Conservation (phyloP, 1,140 invertebrate species). For the Proctacanthus coquilletti region DNA sequence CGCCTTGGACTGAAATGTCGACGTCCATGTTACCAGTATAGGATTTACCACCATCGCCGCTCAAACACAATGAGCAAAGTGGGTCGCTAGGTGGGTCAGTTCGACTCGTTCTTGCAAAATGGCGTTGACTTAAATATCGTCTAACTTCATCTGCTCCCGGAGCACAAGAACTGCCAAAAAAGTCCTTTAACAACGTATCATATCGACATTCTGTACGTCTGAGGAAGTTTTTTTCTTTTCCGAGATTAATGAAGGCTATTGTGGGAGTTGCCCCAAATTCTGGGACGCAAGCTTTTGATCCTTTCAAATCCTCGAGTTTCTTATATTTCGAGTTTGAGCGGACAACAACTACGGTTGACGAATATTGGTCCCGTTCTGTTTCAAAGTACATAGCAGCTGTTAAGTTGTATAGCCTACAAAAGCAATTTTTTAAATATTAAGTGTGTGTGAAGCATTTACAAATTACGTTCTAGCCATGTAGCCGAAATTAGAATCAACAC, state of each 20-base stretch:
- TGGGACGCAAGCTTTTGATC: constrained; percentile 45
- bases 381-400: constrained; percentile 38
- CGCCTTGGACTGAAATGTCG: too few relatives aligned
- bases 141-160: constrained; percentile 34
- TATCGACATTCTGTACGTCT: constrained; percentile 37
- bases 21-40: too few relatives aligned
- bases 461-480: constrained; percentile 50
- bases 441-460: too few relatives aligned
- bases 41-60: too few relatives aligned
- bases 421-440: constrained; percentile 5
- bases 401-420: constrained; percentile 36
- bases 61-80: too few relatives aligned
- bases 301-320: constrained; percentile 38
- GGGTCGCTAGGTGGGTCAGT: too few relatives aligned
- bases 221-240: constrained; percentile 31
- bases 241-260: constrained; percentile 38
- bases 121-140: background rate
- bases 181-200: constrained; percentile 34
- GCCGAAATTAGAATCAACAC: constrained; percentile 50
- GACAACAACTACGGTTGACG: constrained; percentile 43
- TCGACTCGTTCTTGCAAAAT: too few relatives aligned
- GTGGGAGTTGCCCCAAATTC: constrained; percentile 44
- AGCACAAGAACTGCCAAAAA: constrained; percentile 39
- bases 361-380: constrained; percentile 29
- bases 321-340: constrained; percentile 17